Evolutionary conservation across 2,113 vertebrate species (phyloP).

Genomic region (Bubo scandiacus): DNA sequence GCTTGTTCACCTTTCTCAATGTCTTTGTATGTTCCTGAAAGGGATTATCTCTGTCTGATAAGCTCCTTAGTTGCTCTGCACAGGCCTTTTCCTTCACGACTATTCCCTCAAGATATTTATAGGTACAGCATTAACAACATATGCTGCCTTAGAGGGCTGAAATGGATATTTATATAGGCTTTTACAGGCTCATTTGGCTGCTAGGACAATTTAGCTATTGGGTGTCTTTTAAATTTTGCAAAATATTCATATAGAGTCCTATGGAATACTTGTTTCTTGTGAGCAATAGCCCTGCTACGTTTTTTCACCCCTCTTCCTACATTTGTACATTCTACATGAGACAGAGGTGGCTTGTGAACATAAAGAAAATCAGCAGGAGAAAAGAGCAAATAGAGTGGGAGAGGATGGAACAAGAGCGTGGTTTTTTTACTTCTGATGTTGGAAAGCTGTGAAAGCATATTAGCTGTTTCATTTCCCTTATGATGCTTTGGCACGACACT

Average conservation of each 20-base stretch:
- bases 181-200: neutral
- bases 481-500: neutral
- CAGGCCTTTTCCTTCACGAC: constrained; percentile 1
- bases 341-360: neutral
- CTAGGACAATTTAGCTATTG: neutral
- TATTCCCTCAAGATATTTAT: constrained; percentile 43
- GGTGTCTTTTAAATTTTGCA: neutral
- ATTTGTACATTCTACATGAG: fast-evolving
- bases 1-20: neutral
- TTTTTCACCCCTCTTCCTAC: neutral
- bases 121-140: neutral
- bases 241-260: neutral
- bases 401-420: neutral
- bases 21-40: neutral
- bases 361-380: neutral
- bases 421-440: neutral
- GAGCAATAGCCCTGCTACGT: neutral
- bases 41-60: constrained; percentile 54
- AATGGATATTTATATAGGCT: neutral
- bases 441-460: neutral
- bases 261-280: neutral
- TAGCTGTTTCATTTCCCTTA: neutral
- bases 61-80: constrained; percentile 55
- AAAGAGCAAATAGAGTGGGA: neutral
- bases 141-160: neutral